Evolutionary conservation across 2,888 invertebrate species (phyloP), one percentile per base, ranked within the genome.

Genomic region (Tigriopus californicus): DNA sequence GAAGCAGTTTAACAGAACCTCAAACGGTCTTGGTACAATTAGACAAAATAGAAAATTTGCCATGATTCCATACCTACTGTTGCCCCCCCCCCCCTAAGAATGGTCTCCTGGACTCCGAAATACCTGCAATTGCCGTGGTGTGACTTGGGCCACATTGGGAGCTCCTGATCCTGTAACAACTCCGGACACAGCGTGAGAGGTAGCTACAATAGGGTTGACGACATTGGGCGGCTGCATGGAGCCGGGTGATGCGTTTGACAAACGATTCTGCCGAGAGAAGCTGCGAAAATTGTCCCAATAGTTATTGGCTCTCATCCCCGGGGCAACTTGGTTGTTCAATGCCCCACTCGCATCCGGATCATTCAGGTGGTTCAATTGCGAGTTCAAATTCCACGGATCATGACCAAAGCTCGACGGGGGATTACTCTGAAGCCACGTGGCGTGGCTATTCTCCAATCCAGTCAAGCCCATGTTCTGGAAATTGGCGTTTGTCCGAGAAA

Each of bases 201-300:
- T 33, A 33, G 33, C 44, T 11, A 44, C 18, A 44, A 18, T n/a
- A 44, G 44, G 44, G 5, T 15, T 44, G 44, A 44, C 44, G 18
- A 44, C 15, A 44, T 18, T 18, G 15, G 44, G 18, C 5, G 44
- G 18, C 5, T 18, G 15, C n/a, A 44, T 18, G 5, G 51, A 51
- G 22, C 22, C 51, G 10, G 53, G 42, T 41, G 61, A 57, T 11
- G 58, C 61, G 0, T 64, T 61, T 12, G 64, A 61, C 20, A 89
- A 76, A 61, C 88, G 78, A 72, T 89, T 89, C 74, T 89, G 89
- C 58, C 88, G 80, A 42, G 89, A 88, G 71, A 89, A 88, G 70
- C 87, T 88, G 76, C 60, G 77, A 71, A 90, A 89, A 73, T 90
- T 89, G 70, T 90, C 89, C 87, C 87, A 89, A 72, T 89, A 90